phyloP scores from a whole-genome alignment of 2,888 invertebrate genomes.

The Dasypolia templi region DNA sequence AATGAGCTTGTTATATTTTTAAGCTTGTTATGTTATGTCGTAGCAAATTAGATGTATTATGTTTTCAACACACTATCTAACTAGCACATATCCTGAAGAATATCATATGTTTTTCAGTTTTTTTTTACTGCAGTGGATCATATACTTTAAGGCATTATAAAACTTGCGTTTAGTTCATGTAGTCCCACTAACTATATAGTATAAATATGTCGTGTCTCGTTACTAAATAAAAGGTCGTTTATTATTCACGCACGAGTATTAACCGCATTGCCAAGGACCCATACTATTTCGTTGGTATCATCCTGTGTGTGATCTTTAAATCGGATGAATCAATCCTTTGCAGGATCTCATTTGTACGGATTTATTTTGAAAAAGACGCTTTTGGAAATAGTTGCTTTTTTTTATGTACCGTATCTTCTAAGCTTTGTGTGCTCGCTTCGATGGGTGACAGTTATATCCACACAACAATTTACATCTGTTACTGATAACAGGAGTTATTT shows the following conservation, averaged over 20 bases:
- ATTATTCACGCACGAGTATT: conserved; percentile 58
- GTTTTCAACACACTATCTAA: too few relatives aligned
- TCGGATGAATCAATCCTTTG: conserved; percentile 41
- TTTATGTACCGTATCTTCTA: background rate
- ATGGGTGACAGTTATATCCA: background rate
- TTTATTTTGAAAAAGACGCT: conserved; percentile 14
- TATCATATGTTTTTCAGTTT: too few relatives aligned
- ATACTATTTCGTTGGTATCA: conserved; percentile 40
- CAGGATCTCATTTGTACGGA: conserved; percentile 20
- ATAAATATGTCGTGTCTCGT: conserved; percentile 23
- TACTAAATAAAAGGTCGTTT: conserved; percentile 45
- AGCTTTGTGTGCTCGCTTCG: background rate
- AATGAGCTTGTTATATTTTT: too few relatives aligned
- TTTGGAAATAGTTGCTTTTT: background rate
- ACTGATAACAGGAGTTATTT: too few relatives aligned
- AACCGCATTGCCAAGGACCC: conserved; percentile 53
- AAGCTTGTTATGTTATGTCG: too few relatives aligned
- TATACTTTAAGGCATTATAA: too few relatives aligned
- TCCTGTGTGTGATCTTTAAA: conserved; percentile 39
- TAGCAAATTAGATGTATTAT: too few relatives aligned
- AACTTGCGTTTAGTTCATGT: too few relatives aligned
- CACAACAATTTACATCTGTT: background rate
- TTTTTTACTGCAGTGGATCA: too few relatives aligned
- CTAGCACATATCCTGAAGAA: too few relatives aligned
- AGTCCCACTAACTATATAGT: conserved; percentile 27